phyloP scores from a whole-genome alignment of 2,113 vertebrate species.

The Paradisaea rubra region DNA sequence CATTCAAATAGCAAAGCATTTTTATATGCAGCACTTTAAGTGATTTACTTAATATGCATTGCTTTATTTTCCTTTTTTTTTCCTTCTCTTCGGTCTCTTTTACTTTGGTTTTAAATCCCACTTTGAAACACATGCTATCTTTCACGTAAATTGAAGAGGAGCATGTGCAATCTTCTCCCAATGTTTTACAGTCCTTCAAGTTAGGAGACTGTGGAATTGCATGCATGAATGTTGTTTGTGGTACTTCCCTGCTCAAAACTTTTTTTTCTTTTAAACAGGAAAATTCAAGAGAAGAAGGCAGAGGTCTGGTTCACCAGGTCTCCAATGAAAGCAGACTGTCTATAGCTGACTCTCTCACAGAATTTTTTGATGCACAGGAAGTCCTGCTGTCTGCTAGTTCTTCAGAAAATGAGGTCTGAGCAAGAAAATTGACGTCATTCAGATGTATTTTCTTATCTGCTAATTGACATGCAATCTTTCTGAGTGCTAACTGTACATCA shows the following conservation, averaged over 20 bases:
- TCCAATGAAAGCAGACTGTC: constrained; percentile 93
- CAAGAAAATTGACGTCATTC: background rate
- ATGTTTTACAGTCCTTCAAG: background rate
- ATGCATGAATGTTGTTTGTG: background rate
- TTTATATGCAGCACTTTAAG: background rate
- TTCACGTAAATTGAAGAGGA: background rate
- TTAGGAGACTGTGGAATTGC: background rate
- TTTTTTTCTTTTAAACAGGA: constrained; percentile 74
- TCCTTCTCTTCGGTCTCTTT: background rate
- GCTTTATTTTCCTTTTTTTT: background rate
- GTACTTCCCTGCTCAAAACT: background rate
- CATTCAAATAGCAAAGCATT: background rate
- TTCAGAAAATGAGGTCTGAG: constrained; percentile 93
- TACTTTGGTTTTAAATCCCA: background rate
- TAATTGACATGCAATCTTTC: background rate
- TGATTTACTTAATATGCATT: background rate
- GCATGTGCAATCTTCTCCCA: background rate
- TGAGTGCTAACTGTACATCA: background rate
- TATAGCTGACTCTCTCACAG: constrained; percentile 89
- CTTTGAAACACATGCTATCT: background rate
- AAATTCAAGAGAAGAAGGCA: constrained; percentile 76
- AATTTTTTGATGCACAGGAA: constrained; percentile 97
- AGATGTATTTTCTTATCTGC: background rate
- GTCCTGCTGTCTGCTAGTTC: constrained; percentile 93
- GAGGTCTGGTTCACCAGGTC: constrained; percentile 84